A percentile compares a stretch with the other conserved stretches of the same genome.
Evolutionary conservation across 1,140 invertebrate genomes (phyloP).

Genomic region (Diplogasteroides magnus): DNA sequence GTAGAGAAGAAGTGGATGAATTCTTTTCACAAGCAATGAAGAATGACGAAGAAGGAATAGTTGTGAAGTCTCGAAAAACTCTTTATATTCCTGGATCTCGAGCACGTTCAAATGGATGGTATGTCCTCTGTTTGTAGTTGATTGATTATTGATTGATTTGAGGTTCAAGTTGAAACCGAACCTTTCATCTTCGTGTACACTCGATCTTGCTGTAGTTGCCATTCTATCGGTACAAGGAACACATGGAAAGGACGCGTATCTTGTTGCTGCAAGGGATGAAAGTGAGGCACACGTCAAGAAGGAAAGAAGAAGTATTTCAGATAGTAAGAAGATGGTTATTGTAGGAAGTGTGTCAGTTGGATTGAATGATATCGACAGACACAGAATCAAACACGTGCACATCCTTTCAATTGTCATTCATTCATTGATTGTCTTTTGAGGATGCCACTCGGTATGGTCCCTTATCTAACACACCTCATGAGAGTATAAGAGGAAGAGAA

Average conservation of each 20-base stretch:
- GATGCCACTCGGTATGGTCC: not conserved
- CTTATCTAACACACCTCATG: not conserved
- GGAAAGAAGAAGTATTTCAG: not conserved
- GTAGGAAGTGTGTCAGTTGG: not conserved
- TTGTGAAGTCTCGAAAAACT: conserved; percentile 5
- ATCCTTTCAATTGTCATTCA: no score
- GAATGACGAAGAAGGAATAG: conserved; percentile 20
- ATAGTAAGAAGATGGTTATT: not conserved
- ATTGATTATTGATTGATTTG: conserved; percentile 1
- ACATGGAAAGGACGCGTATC: conserved; percentile 5
- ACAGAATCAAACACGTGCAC: not conserved
- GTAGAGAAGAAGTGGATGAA: conserved; percentile 11
- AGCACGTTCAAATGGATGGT: not conserved
- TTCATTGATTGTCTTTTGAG: not conserved
- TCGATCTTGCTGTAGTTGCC: not conserved
- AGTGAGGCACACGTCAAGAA: not conserved
- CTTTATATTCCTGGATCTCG: conserved; percentile 12
- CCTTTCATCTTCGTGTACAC: not conserved
- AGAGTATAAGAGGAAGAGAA: not conserved
- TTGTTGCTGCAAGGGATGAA: not conserved
- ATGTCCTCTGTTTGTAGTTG: no score
- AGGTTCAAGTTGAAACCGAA: not conserved
- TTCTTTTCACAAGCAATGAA: conserved; percentile 10
- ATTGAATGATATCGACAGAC: not conserved
- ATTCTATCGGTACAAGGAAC: conserved; percentile 3